A percentile compares a stretch with the other conserved stretches of the same genome.
Conservation (phyloP, 2,797 vertebrate genomes). For the Allobates femoralis region DNA sequence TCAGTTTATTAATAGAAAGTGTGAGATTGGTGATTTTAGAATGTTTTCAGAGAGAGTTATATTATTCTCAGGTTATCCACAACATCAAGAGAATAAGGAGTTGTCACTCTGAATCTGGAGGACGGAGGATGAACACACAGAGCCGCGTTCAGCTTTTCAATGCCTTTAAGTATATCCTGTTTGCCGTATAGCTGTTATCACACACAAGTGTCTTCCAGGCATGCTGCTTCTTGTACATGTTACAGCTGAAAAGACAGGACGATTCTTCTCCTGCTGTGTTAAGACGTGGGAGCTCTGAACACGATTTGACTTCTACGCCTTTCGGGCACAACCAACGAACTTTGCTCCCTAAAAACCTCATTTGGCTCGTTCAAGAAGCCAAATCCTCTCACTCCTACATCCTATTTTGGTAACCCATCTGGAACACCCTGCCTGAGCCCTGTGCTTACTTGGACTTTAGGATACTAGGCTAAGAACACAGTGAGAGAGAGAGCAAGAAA, state of each 20-base stretch:
- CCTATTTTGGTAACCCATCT: slow-evolving; percentile 60
- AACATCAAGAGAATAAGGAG: slow-evolving; percentile 44
- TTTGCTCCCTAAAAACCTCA: slow-evolving; percentile 67
- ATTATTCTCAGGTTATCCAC: slow-evolving; percentile 46
- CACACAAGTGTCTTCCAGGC: slow-evolving; percentile 70
- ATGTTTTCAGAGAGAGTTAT: slow-evolving; percentile 9
- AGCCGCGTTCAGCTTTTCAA: slow-evolving; percentile 66
- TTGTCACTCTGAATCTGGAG: slow-evolving; percentile 71
- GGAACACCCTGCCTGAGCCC: slow-evolving; percentile 22
- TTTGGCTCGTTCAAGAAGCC: slow-evolving; percentile 66
- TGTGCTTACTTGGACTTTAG: slow-evolving; percentile 54
- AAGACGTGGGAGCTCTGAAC: slow-evolving; percentile 68
- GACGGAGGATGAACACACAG: slow-evolving; percentile 62
- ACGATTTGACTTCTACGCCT: slow-evolving; percentile 73
- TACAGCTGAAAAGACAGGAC: slow-evolving; percentile 68
- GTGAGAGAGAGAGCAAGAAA: slow-evolving; percentile 37
- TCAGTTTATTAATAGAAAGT: slow-evolving; percentile 8
- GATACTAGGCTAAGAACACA: slow-evolving; percentile 39
- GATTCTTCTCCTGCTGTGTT: slow-evolving; percentile 68
- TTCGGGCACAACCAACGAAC: slow-evolving; percentile 70
- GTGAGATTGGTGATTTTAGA: slow-evolving; percentile 5
- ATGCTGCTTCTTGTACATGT: slow-evolving; percentile 69
- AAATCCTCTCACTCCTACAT: slow-evolving; percentile 58
- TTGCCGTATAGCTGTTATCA: slow-evolving; percentile 69
- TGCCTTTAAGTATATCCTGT: slow-evolving; percentile 69